phyloP scores from a whole-genome alignment of 2,797 vertebrate species.

The Glyptemys insculpta region DNA sequence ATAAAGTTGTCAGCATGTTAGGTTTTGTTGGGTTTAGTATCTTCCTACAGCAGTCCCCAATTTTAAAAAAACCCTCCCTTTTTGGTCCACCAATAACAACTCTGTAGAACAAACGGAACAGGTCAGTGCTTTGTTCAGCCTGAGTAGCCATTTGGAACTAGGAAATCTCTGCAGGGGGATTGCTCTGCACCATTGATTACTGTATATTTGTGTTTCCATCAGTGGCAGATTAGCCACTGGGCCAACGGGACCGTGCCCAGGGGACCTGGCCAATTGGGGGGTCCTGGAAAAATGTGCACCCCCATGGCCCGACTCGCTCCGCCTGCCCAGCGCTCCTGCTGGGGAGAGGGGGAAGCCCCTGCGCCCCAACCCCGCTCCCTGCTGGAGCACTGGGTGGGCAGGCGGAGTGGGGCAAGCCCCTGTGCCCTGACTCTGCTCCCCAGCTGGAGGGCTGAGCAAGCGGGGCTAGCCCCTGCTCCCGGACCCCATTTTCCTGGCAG shows the following conservation, averaged over 20 bases:
- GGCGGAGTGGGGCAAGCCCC: too few relatives aligned
- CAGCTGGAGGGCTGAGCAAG: too few relatives aligned
- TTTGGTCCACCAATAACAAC: neutral
- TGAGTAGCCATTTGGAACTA: neutral
- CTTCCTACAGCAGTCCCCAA: neutral
- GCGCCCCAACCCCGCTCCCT: too few relatives aligned
- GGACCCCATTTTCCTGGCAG: too few relatives aligned
- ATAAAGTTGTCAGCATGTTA: neutral
- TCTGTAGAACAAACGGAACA: neutral
- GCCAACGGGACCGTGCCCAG: neutral
- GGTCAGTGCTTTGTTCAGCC: neutral
- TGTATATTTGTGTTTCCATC: neutral
- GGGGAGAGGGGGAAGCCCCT: too few relatives aligned
- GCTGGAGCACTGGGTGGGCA: too few relatives aligned
- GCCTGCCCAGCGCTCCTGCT: too few relatives aligned
- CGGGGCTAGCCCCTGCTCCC: too few relatives aligned
- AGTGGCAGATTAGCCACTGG: neutral
- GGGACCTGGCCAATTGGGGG: too few relatives aligned
- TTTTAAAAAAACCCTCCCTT: neutral
- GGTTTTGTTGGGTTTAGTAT: neutral
- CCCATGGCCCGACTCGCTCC: too few relatives aligned
- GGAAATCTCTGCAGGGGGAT: neutral
- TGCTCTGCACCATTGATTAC: neutral
- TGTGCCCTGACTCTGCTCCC: too few relatives aligned
- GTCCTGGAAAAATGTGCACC: neutral